These are phyloP conservation scores for Stratiomys singularior DNA, from an alignment of 2,888 invertebrate genomes.

Conservation along the genomic window DNA sequence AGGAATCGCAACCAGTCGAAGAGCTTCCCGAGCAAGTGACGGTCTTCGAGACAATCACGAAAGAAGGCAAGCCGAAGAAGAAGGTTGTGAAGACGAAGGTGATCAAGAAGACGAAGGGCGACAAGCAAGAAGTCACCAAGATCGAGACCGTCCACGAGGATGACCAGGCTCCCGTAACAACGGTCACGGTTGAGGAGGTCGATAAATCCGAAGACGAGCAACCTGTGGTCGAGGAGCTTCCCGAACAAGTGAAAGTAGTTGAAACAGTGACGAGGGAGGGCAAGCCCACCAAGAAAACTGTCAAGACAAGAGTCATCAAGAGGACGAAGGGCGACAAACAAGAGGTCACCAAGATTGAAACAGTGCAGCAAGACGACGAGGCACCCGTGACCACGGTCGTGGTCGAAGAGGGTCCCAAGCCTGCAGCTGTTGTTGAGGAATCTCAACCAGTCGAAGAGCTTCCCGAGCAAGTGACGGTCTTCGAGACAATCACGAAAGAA, in stretches of 20 bases:
- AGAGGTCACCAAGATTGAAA: slow-evolving; percentile 63
- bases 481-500: slow-evolving; percentile 59
- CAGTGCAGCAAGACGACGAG: slow-evolving; percentile 62
- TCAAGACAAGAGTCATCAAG: slow-evolving; percentile 57
- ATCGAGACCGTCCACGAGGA: slow-evolving; percentile 66
- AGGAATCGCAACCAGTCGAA: slow-evolving; percentile 53
- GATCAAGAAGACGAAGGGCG: slow-evolving; percentile 64
- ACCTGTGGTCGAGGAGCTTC: slow-evolving; percentile 44
- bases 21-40: slow-evolving; percentile 50
- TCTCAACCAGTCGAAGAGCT: slow-evolving; percentile 51
- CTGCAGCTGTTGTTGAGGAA: background rate
- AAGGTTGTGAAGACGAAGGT: slow-evolving; percentile 62
- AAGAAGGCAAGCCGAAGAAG: slow-evolving; percentile 57
- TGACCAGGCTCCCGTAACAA: slow-evolving; percentile 62
- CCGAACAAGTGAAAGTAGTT: slow-evolving; percentile 52
- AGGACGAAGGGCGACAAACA: slow-evolving; percentile 61
- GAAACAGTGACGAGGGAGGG: slow-evolving; percentile 58
- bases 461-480: slow-evolving; percentile 60
- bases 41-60: slow-evolving; percentile 41
- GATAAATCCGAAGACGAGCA: slow-evolving; percentile 57
- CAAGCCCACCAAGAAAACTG: slow-evolving; percentile 55
- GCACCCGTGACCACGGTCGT: slow-evolving; percentile 60
- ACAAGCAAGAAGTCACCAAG: slow-evolving; percentile 66
- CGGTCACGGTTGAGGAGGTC: slow-evolving; percentile 59
- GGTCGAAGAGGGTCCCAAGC: slow-evolving; percentile 53